Conservation (phyloP, 2,797 vertebrate species). For the Cheirogaleus major region DNA sequence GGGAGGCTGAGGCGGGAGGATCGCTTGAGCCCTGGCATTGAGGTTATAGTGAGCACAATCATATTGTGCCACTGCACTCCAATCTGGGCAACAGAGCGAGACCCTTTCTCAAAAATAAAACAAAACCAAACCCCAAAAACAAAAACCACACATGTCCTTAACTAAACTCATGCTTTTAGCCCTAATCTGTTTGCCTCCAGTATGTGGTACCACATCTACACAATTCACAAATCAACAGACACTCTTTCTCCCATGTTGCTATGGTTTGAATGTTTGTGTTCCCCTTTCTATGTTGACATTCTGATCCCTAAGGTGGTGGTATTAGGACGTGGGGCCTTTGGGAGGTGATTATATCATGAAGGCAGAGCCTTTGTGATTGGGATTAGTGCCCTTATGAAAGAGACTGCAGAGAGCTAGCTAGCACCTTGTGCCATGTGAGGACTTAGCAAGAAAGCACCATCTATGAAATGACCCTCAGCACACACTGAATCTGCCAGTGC, state of each 20-base stretch:
- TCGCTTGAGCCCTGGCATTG: neutral
- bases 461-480: neutral
- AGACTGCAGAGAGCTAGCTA: neutral
- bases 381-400: neutral
- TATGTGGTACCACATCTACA: neutral
- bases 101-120: neutral
- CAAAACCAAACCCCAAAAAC: neutral
- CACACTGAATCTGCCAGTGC: neutral
- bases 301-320: neutral
- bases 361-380: neutral
- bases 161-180: neutral
- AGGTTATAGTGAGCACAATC: neutral
- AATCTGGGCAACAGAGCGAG: neutral
- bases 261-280: neutral
- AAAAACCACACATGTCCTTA: too few relatives aligned
- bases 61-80: neutral
- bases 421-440: neutral
- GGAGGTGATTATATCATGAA: neutral
- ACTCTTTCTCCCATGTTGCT: neutral
- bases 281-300: neutral
- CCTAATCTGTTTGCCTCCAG: neutral
- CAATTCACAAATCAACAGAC: neutral
- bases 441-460: neutral
- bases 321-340: neutral
- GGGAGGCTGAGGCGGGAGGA: neutral